Percentiles rank a stretch among this genome's conserved stretches.
phyloP scores from a whole-genome alignment of 2,113 vertebrate species.

The Pangasianodon gigas region DNA sequence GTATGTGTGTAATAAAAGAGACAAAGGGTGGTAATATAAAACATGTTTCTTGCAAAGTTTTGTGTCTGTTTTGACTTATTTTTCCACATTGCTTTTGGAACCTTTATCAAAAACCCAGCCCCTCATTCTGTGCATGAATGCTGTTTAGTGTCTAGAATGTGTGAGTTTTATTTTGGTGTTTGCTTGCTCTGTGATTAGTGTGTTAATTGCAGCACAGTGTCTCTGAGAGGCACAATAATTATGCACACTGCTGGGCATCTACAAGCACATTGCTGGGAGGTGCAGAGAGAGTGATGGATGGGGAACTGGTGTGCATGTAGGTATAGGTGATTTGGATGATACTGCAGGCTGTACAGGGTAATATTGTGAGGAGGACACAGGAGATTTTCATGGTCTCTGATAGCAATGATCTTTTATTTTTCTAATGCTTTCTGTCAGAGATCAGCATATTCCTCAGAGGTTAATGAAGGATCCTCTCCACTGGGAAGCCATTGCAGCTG shows the following conservation, averaged over 20 bases:
- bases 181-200: conserved; percentile 32
- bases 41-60: not conserved
- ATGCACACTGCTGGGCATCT: conserved; percentile 9
- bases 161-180: conserved; percentile 27
- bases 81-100: not conserved
- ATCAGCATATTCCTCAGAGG: conserved; percentile 10
- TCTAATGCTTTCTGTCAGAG: not conserved
- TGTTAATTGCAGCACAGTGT: conserved; percentile 32
- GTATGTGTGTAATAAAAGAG: not conserved
- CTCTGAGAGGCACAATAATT: conserved; percentile 33
- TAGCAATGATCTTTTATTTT: not conserved
- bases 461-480: not conserved
- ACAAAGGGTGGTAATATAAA: not conserved
- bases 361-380: not conserved
- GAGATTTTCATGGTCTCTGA: not conserved
- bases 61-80: not conserved
- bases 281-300: not conserved
- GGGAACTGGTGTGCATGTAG: not conserved
- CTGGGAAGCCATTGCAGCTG: not conserved
- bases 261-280: conserved; percentile 11
- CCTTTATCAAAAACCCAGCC: not conserved
- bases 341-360: not conserved
- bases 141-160: not conserved
- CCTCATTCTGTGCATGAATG: conserved; percentile 9
- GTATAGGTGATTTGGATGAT: not conserved